Evolutionary conservation across 2,113 vertebrate species (phyloP).

Genomic region (Phrynocephalus versicolor): DNA sequence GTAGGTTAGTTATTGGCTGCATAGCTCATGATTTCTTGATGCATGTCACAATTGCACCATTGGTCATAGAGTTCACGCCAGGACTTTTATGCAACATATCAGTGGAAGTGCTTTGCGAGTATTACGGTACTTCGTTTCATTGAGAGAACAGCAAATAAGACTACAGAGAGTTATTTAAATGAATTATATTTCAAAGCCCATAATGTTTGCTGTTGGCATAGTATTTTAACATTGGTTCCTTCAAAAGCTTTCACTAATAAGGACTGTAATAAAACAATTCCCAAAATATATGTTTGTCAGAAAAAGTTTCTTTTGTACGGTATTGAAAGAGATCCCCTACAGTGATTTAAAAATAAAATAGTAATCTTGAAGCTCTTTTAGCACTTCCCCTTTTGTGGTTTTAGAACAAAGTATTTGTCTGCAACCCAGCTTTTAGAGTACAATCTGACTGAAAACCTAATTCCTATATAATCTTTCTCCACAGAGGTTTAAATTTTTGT

Average conservation of each 20-base stretch:
- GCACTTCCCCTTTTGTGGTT: background rate
- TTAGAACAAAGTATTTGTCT: conserved; percentile 29
- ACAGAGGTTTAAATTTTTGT: background rate
- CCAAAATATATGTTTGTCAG: conserved; percentile 9
- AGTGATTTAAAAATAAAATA: conserved; percentile 3
- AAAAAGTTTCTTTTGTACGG: background rate
- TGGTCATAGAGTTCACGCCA: no score
- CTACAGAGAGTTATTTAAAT: background rate
- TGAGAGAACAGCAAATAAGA: background rate
- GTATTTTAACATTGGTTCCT: conserved; percentile 19
- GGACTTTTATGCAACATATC: no score
- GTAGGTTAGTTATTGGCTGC: no score
- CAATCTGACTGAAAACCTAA: background rate
- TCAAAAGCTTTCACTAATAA: background rate
- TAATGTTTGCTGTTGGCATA: background rate
- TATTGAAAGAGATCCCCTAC: background rate
- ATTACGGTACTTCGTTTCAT: no score
- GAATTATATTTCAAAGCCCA: background rate
- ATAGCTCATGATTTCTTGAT: no score
- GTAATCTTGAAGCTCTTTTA: background rate
- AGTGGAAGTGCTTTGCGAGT: no score
- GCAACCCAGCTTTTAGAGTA: background rate
- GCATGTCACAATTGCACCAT: no score
- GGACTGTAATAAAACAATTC: conserved; percentile 14
- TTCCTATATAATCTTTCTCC: conserved; percentile 16